Evolutionary conservation across 92 coral and sea anemone species (phyloP), one percentile per base, ranked within the genome.

Genomic region (Montipora capitata): DNA sequence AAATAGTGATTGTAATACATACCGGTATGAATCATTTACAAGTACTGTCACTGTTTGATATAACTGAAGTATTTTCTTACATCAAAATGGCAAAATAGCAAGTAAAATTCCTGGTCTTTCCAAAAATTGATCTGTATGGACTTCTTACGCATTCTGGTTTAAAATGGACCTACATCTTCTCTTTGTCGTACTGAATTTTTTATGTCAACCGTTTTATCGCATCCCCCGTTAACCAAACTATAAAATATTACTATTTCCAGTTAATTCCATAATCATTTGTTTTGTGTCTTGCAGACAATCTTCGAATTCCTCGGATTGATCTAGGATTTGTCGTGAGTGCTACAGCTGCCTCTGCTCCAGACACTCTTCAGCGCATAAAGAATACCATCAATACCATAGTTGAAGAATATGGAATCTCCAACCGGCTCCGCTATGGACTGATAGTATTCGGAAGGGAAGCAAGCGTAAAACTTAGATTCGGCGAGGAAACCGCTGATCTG

Each of bases 331-430:
- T 89, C 4, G 54, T 93, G 5, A 83, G 93, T 62, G 93, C 96
- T 15, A 49, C 81, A 38, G 82, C 89, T 3, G 81, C 86, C 40
- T 65, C 89, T 27, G 96, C 91, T 1, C 49, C 96, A 40, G 96
- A 95, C 54, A 95, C 93, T 70, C 93, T 86, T 70, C 35, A 82
- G 49, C 96, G 92, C 79, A 93, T 95, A 80, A 95, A 95, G 68
- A 87, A 92, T 18, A 94, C 93, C 12, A 49, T 95, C 11, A 78
- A 81, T 39, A 72, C 85, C 65, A 80, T 95, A 52, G 85, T 93
- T 81, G 88, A 87, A 14, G 84, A 84, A 14, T 95, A 95, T 91
- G 93, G 91, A n/a, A 78, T 87, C 66, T 57, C 86, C 68, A 72
- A 48, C 52, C 0, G 94, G 70, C 72, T 95, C 52, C 89, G 92